Percentiles rank a stretch among this genome's conserved stretches.
Evolutionary conservation across 2,888 invertebrate genomes (phyloP).

Genomic region (Acleris literana): DNA sequence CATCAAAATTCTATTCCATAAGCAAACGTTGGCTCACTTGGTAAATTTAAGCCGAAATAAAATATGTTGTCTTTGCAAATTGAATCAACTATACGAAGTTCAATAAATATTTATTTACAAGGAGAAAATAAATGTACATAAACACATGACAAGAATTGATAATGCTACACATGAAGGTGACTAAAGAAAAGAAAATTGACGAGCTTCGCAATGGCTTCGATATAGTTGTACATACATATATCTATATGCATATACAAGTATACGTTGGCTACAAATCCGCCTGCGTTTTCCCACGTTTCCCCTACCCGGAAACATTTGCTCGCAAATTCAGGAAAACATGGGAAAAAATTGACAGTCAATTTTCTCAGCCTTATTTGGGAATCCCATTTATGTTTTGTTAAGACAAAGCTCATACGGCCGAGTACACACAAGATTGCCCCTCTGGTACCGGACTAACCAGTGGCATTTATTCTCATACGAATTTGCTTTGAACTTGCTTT

Average conservation of each 20-base stretch:
- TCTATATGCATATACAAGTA: not conserved
- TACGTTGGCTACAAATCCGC: slow-evolving; percentile 4
- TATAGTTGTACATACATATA: not conserved
- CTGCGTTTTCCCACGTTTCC: slow-evolving; percentile 23
- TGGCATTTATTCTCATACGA: too few relatives aligned
- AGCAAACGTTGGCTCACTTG: slow-evolving; percentile 18
- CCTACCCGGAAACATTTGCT: slow-evolving; percentile 27
- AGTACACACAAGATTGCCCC: too few relatives aligned
- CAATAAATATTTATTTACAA: not conserved
- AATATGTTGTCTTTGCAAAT: not conserved
- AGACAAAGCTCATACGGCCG: slow-evolving; percentile 1
- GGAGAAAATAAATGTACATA: not conserved
- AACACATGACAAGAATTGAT: not conserved
- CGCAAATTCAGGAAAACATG: slow-evolving; percentile 17
- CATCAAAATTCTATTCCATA: slow-evolving; percentile 21
- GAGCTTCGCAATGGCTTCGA: not conserved
- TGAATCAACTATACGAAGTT: not conserved
- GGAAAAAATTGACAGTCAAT: slow-evolving; percentile 29
- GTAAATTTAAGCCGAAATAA: slow-evolving; percentile 18
- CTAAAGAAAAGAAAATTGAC: not conserved
- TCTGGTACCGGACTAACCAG: too few relatives aligned
- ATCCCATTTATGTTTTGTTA: slow-evolving; percentile 7
- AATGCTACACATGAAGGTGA: not conserved
- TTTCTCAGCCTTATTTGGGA: slow-evolving; percentile 14
- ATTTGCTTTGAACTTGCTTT: too few relatives aligned